Conservation (phyloP, 2,113 vertebrate species). For the Gobiocypris rarus region DNA sequence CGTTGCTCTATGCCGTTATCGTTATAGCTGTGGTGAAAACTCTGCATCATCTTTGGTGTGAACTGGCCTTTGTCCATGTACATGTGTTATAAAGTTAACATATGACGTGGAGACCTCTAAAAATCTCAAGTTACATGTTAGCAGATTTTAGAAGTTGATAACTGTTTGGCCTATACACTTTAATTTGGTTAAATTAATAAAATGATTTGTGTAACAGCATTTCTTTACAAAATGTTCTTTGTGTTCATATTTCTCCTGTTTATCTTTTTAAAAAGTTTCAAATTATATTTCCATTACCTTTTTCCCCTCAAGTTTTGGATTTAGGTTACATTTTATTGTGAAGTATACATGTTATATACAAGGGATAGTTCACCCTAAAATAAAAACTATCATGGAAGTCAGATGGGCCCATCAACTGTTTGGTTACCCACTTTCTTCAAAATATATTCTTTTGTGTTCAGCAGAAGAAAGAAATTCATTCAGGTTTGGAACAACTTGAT, state of each 20-base stretch:
- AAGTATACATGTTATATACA: no score
- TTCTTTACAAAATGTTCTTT: not conserved
- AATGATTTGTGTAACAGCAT: constrained; percentile 1
- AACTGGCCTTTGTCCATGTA: not conserved
- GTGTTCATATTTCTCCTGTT: not conserved
- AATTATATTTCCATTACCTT: not conserved
- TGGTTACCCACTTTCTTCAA: no score
- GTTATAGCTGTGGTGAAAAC: no score
- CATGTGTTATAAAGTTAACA: not conserved
- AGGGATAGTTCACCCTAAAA: no score
- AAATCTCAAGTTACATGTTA: not conserved
- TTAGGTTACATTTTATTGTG: no score
- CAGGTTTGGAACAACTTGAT: no score
- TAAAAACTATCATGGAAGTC: no score
- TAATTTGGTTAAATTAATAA: constrained; percentile 11
- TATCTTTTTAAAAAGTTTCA: not conserved
- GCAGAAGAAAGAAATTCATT: no score
- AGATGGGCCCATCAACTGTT: no score
- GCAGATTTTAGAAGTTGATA: not conserved
- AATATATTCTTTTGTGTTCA: no score
- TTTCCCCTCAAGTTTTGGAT: not conserved
- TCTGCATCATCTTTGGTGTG: no score
- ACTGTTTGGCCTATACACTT: not conserved
- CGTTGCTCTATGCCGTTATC: no score
- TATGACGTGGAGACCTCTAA: not conserved